Evolutionary conservation across 2,797 vertebrate genomes (phyloP).

Genomic region (Bryconaethiops microstoma): DNA sequence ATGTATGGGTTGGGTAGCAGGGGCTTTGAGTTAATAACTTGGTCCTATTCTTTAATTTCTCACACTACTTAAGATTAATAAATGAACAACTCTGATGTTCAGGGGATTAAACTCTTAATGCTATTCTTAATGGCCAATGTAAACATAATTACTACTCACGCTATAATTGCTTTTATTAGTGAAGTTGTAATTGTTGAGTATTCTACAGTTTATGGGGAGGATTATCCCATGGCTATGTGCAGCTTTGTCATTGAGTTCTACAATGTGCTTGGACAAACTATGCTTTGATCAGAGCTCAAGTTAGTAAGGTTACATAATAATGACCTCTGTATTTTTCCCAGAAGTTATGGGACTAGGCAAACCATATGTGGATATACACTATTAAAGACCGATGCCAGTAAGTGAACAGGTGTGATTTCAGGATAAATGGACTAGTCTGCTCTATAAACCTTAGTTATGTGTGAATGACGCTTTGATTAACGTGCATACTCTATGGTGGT

Average conservation of each 20-base stretch:
- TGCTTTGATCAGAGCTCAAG: neutral
- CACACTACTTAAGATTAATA: no score
- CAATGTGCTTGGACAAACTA: neutral
- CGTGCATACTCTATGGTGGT: no score
- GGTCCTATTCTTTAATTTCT: no score
- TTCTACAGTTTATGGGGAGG: neutral
- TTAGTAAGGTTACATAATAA: conserved; percentile 4
- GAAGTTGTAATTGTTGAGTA: conserved; percentile 3
- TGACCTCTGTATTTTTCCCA: neutral
- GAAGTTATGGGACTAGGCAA: neutral
- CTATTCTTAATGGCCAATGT: neutral
- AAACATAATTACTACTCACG: neutral
- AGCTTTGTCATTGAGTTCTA: neutral
- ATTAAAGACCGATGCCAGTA: neutral
- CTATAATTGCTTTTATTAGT: neutral
- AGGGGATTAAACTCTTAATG: neutral
- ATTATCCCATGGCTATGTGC: neutral
- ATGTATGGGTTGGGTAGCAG: no score
- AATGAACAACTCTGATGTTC: no score
- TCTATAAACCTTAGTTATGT: no score
- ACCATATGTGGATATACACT: neutral
- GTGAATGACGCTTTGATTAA: no score
- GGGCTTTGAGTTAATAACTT: no score
- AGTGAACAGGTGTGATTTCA: no score
- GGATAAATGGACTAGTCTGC: neutral